phyloP scores from a whole-genome alignment of 1,140 invertebrate genomes.

The Apis dorsata region DNA sequence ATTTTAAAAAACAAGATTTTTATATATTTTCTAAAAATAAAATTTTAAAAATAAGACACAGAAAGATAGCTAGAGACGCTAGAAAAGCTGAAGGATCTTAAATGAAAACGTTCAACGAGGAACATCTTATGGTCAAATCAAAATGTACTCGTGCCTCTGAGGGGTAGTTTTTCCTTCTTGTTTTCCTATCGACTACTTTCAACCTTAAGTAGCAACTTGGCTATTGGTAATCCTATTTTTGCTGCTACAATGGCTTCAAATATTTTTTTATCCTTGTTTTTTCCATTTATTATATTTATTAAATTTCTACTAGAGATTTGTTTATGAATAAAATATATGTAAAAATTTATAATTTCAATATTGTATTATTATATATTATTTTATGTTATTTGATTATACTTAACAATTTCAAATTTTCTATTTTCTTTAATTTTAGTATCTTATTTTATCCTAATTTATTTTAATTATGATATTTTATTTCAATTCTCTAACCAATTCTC shows the following conservation, averaged over 20 bases:
- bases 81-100: neutral
- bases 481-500: too few relatives aligned
- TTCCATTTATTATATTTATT: neutral
- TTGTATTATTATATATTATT: neutral
- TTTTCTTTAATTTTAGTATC: too few relatives aligned
- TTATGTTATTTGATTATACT: neutral
- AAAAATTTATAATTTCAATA: neutral
- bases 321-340: too few relatives aligned
- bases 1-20: neutral
- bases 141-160: conserved; percentile 18
- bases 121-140: neutral
- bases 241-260: neutral
- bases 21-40: neutral
- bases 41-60: neutral
- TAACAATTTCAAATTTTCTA: too few relatives aligned
- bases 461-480: too few relatives aligned
- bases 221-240: conserved; percentile 32
- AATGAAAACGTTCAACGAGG: neutral
- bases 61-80: neutral
- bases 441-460: too few relatives aligned
- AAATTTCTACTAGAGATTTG: neutral
- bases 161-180: conserved; percentile 5
- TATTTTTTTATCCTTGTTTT: neutral
- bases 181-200: conserved; percentile 17
- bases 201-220: neutral